Percentiles rank a stretch among this genome's conserved stretches.
Evolutionary conservation across 1,140 invertebrate genomes (phyloP).

Genomic region (Odontomachus brunneus): DNA sequence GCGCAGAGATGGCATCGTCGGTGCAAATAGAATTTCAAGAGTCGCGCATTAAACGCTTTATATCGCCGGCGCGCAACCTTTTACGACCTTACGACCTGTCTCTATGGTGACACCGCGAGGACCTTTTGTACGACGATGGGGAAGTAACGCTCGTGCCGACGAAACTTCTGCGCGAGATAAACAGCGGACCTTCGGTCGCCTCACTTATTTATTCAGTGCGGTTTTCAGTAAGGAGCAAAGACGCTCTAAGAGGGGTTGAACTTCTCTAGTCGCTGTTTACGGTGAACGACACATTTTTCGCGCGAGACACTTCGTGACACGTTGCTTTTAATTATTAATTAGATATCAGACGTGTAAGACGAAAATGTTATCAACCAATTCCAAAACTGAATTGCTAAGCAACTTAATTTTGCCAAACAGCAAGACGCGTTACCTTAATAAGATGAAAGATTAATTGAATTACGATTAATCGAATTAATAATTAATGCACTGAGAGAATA

Average conservation of each 20-base stretch:
- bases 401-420: too few species aligned
- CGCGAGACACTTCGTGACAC: background rate
- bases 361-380: too few species aligned
- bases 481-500: too few species aligned
- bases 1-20: constrained; percentile 53
- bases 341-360: too few species aligned
- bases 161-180: constrained; percentile 58
- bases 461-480: too few species aligned
- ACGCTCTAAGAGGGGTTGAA: constrained; percentile 1
- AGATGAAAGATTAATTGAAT: too few species aligned
- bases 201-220: constrained; percentile 47
- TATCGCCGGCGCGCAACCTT: constrained; percentile 71
- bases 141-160: constrained; percentile 64
- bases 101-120: constrained; percentile 73
- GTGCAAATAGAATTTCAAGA: constrained; percentile 76
- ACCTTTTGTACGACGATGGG: constrained; percentile 67
- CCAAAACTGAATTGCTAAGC: too few species aligned
- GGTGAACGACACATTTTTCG: background rate
- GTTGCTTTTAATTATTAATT: constrained; percentile 3
- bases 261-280: constrained; percentile 25
- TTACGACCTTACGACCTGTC: constrained; percentile 74
- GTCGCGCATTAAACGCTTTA: constrained; percentile 74
- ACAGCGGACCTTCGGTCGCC: constrained; percentile 36
- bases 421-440: too few species aligned
- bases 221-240: constrained; percentile 28